These are phyloP conservation scores for Rattus rattus DNA, from an alignment of 2,113 vertebrate genomes.

Conservation along the genomic window DNA sequence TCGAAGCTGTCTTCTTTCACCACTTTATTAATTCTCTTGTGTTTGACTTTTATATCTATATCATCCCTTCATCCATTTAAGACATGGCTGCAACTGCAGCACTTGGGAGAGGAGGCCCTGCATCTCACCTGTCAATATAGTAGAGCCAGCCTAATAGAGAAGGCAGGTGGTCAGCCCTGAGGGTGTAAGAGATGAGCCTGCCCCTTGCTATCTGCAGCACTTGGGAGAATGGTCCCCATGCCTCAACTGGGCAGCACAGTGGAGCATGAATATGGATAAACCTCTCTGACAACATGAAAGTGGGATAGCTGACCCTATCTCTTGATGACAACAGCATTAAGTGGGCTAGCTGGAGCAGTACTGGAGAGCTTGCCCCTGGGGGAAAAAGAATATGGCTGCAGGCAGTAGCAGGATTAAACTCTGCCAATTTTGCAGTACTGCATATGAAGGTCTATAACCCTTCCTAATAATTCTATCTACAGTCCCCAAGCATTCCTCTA, in stretches of 20 bases:
- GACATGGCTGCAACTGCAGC: background rate
- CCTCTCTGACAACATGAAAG: too few relatives aligned
- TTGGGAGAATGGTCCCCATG: too few relatives aligned
- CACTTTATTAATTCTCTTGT: background rate
- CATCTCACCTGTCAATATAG: background rate
- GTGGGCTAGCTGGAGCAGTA: background rate
- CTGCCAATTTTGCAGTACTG: background rate
- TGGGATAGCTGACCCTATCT: background rate
- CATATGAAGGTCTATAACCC: background rate
- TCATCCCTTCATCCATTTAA: background rate
- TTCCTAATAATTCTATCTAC: background rate
- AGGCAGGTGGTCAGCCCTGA: background rate
- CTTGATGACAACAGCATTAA: background rate
- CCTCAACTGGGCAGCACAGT: too few relatives aligned
- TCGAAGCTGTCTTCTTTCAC: slow-evolving; percentile 21
- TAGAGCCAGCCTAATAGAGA: background rate
- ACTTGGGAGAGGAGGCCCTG: background rate
- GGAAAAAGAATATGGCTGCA: background rate
- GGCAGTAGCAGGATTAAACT: background rate
- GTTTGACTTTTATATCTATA: background rate
- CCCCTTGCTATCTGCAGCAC: too few relatives aligned
- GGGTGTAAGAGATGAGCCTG: background rate
- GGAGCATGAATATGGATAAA: too few relatives aligned
- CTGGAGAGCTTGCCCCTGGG: background rate
- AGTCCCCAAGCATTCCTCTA: background rate